Base-by-base conservation (phyloP, 2,888 invertebrate species). In the Drosophila tripunctata region DNA sequence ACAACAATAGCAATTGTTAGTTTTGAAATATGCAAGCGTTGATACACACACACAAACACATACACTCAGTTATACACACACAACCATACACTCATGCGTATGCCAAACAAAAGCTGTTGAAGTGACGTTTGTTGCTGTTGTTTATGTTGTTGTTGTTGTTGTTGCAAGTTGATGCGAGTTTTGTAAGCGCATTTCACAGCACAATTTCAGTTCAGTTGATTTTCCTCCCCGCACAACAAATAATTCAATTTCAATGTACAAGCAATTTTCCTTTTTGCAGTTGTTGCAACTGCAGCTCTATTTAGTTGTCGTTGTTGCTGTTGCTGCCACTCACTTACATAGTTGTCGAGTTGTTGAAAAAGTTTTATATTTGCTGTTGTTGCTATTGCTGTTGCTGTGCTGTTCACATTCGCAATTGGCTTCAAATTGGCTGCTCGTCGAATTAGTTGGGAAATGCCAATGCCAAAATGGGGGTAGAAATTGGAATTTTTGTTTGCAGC, bases 321-420 rank as follows among this genome's bases (percentile, higher is more conserved):
- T 27, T 27, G 21, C 35, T 79, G 73, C 79, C 73, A 79, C 66
- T 75, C 80, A 72, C 80, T 86, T 79, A 80, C 70, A 74, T 64
- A 83, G 84, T 77, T 81, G 80, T 76, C 84, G 81, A 81, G 84
- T 81, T 77, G 87, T 87, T 81, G 54, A 74, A 76, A 65, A 80
- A 58, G 36, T 60, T 70, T 67, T 83, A 38, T 33, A n/a, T 27
- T 27, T 27, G 27, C 10, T 27, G 27, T 2, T 27, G 10, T 27
- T 2, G 27, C 10, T 27, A 10, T 21, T 21, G 21, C 4, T 21
- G 21, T 27, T 27, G 27, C 10, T 44, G 45, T 50, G 56, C 50
- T 64, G 54, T 66, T 73, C 72, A 79, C 82, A 71, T 67, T 78
- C 63, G 67, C 69, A 86, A 80, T 86, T 86, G 81, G 71, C 87